phyloP scores from a whole-genome alignment of 1,140 invertebrate genomes.

The Hycleus cichorii region DNA sequence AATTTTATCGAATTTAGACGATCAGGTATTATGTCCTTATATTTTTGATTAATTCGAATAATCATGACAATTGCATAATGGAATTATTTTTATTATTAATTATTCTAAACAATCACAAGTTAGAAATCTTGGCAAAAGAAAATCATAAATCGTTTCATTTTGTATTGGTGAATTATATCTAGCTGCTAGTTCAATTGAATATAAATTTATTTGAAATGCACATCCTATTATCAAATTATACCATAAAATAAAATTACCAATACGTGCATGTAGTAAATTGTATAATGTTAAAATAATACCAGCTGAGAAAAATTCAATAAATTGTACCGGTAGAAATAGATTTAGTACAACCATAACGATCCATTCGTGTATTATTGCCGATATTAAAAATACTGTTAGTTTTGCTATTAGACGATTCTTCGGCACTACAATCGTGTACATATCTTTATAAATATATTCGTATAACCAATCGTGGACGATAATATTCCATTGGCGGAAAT shows the following conservation, averaged over 20 bases:
- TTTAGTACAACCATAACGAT: slow-evolving; percentile 68
- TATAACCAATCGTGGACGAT: slow-evolving; percentile 92
- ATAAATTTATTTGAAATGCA: slow-evolving; percentile 67
- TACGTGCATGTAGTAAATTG: slow-evolving; percentile 44
- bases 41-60: background rate
- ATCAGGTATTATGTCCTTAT: slow-evolving; percentile 45
- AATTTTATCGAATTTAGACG: slow-evolving; percentile 46
- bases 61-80: no score
- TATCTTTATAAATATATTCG: slow-evolving; percentile 83
- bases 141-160: slow-evolving; percentile 42
- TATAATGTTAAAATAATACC: slow-evolving; percentile 53
- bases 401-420: slow-evolving; percentile 48
- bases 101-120: slow-evolving; percentile 21
- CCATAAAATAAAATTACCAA: slow-evolving; percentile 80
- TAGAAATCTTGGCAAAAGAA: slow-evolving; percentile 47
- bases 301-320: slow-evolving; percentile 59
- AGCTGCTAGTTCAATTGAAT: slow-evolving; percentile 80
- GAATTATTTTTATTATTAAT: background rate
- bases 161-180: slow-evolving; percentile 63
- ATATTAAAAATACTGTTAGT: slow-evolving; percentile 49
- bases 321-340: slow-evolving; percentile 81
- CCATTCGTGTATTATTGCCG: slow-evolving; percentile 55
- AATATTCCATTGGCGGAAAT: slow-evolving; percentile 88
- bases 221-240: slow-evolving; percentile 66
- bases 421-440: slow-evolving; percentile 52